Evolutionary conservation across 2,113 vertebrate genomes (phyloP), one percentile per base, ranked within the genome.

Genomic region (Myiagra hebetior): DNA sequence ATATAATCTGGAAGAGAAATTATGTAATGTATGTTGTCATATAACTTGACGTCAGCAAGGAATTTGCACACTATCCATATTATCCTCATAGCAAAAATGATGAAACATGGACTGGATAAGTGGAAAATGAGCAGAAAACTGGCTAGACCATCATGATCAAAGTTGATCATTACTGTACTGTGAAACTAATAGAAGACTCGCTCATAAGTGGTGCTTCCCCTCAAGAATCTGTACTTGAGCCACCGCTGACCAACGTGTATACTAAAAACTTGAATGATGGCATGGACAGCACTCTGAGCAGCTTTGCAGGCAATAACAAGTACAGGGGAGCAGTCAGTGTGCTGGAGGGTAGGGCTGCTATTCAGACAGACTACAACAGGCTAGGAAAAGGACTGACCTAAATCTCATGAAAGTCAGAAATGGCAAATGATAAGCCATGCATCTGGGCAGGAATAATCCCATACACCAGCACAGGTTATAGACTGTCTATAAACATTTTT

Each of bases 21-120:
- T 2, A 30, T 37, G 5, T 37, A 6, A 31, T 23, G 42, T 37
- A 30, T 46, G 6, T 5, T 33, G 7, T 62, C 0, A 0, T 11
- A 33, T 39, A 53, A 23, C 21, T 52, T 47, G 27, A 49, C 39
- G 67, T 76, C 31, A 68, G 9, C n/a, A 53, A 65, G 10, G 33
- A 87, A 37, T 67, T 87, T 53, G 27, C 18, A 42, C 7, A 30
- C 19, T 56, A 67, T 35, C 33, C 3, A 7, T 67, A 33, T 37
- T 68, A 42, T 30, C 7, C 9, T 72, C 23, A 42, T 2, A 80
- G 9, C 2, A 80, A 47, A 77, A 55, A 10, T 23, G 9, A 27
- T 35, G 18, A 64, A 35, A 3, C 13, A 33, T 30, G 10, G 15
- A 33, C 18, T 30, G 13, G 19, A 56, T 56, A 39, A 52, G 26